Conservation (phyloP, 2,113 vertebrate species). For the Rhodinocichla rosea region DNA sequence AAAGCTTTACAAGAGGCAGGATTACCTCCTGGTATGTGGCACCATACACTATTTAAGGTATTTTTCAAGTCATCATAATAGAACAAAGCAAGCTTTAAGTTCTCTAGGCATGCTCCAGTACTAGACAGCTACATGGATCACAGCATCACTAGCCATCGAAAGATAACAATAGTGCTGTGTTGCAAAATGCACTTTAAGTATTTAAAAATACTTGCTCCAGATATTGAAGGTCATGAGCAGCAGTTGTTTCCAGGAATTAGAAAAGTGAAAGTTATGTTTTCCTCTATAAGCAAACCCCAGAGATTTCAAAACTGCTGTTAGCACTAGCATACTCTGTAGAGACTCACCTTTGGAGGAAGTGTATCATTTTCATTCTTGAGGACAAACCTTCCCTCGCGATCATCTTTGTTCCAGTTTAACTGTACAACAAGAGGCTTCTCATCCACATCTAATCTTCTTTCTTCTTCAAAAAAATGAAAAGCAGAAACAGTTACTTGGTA, state of each 20-base stretch:
- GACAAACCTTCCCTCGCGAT: slow-evolving; percentile 95
- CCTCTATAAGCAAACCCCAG: neutral
- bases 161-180: neutral
- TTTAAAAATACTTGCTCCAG: neutral
- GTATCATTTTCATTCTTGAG: slow-evolving; percentile 99
- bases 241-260: neutral
- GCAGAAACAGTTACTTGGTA: slow-evolving; percentile 16
- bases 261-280: neutral
- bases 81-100: neutral
- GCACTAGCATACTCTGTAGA: neutral
- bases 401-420: slow-evolving; percentile 98
- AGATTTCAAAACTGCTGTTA: neutral
- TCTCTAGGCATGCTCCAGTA: neutral
- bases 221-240: neutral
- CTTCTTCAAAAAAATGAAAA: slow-evolving; percentile 81
- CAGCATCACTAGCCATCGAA: neutral
- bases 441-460: slow-evolving; percentile 96
- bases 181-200: neutral
- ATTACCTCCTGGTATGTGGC: neutral
- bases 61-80: neutral
- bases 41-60: neutral
- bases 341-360: slow-evolving; percentile 83
- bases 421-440: slow-evolving; percentile 98
- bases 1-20: neutral
- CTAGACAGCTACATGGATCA: neutral